A percentile compares a stretch with the other conserved stretches of the same genome.
Conservation (phyloP, 2,797 vertebrate species). For the Rallus crepitans region DNA sequence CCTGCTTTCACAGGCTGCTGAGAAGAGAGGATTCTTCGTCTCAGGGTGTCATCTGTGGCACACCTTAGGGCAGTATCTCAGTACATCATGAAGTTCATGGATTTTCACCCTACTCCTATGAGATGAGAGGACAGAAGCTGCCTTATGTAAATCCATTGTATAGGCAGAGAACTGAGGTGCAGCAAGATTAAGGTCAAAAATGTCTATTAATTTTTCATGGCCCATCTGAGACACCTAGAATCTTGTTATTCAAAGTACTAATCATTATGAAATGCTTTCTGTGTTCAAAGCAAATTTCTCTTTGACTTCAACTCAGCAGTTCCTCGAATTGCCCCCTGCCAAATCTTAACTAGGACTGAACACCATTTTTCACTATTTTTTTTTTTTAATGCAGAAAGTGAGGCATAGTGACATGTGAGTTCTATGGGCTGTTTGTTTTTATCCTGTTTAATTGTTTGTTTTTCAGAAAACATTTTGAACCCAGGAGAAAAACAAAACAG, state of each 20-base stretch:
- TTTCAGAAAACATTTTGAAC: slow-evolving; percentile 19
- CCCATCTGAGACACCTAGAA: slow-evolving; percentile 22
- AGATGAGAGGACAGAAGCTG: slow-evolving; percentile 14
- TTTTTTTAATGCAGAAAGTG: neutral
- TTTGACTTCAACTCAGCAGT: slow-evolving; percentile 11
- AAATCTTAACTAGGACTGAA: neutral
- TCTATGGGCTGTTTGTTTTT: neutral
- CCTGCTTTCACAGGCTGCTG: neutral
- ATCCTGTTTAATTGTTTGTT: neutral
- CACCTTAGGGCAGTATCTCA: neutral
- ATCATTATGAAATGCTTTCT: slow-evolving; percentile 37
- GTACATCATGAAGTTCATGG: neutral
- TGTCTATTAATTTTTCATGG: slow-evolving; percentile 45
- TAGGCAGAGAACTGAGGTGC: neutral
- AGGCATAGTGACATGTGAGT: neutral
- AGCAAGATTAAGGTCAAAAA: slow-evolving; percentile 54
- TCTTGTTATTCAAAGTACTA: slow-evolving; percentile 29
- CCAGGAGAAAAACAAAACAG: slow-evolving; percentile 1
- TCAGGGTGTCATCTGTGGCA: neutral
- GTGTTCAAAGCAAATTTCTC: slow-evolving; percentile 43
- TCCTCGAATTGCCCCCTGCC: neutral
- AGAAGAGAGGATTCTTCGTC: neutral
- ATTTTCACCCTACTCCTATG: neutral
- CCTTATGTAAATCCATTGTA: slow-evolving; percentile 34
- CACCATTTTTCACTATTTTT: neutral